Base-by-base conservation (phyloP, 2,888 invertebrate genomes). In the Seira musarum region DNA sequence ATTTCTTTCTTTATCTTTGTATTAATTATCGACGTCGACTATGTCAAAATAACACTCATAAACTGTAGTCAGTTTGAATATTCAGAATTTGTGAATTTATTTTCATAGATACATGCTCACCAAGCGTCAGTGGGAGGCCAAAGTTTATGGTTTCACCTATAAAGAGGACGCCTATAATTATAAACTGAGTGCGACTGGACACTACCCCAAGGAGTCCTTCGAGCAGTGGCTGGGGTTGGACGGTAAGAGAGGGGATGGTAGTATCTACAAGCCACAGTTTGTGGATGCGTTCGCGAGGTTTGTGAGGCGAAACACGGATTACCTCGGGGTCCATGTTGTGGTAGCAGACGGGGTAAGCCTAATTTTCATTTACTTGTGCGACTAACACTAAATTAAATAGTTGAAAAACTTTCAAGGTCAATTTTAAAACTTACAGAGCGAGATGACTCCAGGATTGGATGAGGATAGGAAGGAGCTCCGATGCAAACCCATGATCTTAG, bases 401-500 rank as follows among this genome's bases (percentile, higher is more conserved):
- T n/a, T n/a, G 21, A 60, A 60, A 19, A 2, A 60, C 21, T 25
- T 70, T 2, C 57, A 60, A 25, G 15, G 19, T 19, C 13, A 61
- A 8, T 13, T 17, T 61, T 21, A 24, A 64, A 2, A 21, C 17
- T 5, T 21, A 22, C 30, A 74, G 68, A 66, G 71, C 35, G 78
- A 79, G 21, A 65, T 82, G 66, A 79, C 79, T 1, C 79, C 75
- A 1, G 79, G 78, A 13, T 67, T 79, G 67, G 75, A 96, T 88
- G 97, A 99, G 89, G 96, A 97, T 88, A 93, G 98, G 60, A 99
- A 99, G 89, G 99, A 99, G 90, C 94, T 98, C 85, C 90, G 98
- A 15, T 98, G 97, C 0, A 98, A 98, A 88, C 95, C 96, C 88
- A 90, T 99, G 63, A 98, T 99, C 88, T 90, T 98, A 1, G 98